Evolutionary conservation across 1,140 invertebrate species (phyloP).

Genomic region (Apis florea): DNA sequence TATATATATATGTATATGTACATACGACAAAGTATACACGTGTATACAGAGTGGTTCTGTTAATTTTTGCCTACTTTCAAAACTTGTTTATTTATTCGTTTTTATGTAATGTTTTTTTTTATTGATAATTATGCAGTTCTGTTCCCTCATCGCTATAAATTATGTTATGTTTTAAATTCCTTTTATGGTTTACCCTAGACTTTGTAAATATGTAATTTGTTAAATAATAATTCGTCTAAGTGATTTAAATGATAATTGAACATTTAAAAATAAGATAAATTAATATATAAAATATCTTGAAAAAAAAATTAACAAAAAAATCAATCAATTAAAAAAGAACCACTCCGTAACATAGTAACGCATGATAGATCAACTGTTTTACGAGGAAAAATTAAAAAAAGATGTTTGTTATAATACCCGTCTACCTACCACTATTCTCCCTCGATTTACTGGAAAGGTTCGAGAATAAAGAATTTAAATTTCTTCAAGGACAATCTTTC

Average conservation of each 20-base stretch:
- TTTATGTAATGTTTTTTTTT: no score
- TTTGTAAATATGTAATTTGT: not conserved
- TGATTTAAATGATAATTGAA: not conserved
- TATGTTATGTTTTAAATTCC: not conserved
- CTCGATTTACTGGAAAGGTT: constrained; percentile 80
- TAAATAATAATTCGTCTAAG: no score
- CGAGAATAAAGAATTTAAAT: constrained; percentile 77
- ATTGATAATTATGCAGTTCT: not conserved
- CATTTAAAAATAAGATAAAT: not conserved
- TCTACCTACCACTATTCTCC: constrained; percentile 80
- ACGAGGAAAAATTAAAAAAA: constrained; percentile 75
- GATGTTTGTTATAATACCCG: constrained; percentile 75
- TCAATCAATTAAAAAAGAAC: not conserved
- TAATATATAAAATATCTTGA: not conserved
- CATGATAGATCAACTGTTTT: constrained; percentile 75
- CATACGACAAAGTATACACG: constrained; percentile 52
- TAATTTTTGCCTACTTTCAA: constrained; percentile 3
- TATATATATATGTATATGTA: constrained; percentile 40
- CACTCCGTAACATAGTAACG: constrained; percentile 65
- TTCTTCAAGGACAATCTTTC: constrained; percentile 67
- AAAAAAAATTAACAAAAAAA: not conserved
- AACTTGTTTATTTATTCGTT: not conserved
- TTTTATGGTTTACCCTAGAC: not conserved
- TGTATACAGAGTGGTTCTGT: constrained; percentile 50
- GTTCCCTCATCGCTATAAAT: not conserved